Evolutionary conservation across 2,888 invertebrate species (phyloP).

Genomic region (Abrostola tripartita): DNA sequence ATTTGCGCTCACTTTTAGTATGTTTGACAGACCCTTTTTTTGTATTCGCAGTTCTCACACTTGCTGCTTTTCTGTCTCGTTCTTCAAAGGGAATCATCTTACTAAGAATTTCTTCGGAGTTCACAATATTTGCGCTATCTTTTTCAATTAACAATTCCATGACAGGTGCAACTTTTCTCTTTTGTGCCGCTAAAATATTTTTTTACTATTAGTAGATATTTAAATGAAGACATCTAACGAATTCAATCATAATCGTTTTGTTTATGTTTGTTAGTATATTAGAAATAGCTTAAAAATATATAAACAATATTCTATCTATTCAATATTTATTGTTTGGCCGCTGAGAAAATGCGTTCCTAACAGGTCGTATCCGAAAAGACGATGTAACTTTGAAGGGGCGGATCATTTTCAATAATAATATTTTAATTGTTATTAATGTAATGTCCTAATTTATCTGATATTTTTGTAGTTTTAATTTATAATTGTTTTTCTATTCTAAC

Average conservation of each 20-base stretch:
- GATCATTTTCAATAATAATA: too few relatives aligned
- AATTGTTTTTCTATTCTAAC: too few relatives aligned
- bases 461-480: too few relatives aligned
- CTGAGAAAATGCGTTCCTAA: too few relatives aligned
- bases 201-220: neutral
- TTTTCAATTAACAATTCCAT: conserved; percentile 24
- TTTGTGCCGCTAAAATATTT: conserved; percentile 5
- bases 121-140: conserved; percentile 12
- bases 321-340: too few relatives aligned
- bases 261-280: too few relatives aligned
- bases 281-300: too few relatives aligned
- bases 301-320: too few relatives aligned
- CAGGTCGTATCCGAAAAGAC: too few relatives aligned
- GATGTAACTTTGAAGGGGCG: too few relatives aligned
- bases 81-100: neutral
- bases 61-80: conserved; percentile 5
- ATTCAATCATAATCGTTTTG: neutral
- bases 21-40: neutral
- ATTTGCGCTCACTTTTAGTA: conserved; percentile 8
- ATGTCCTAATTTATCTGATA: too few relatives aligned
- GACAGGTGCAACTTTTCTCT: neutral
- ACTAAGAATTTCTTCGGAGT: conserved; percentile 8
- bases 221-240: neutral
- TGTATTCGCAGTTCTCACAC: neutral
- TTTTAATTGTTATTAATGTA: too few relatives aligned